phyloP scores from a whole-genome alignment of 2,797 vertebrate genomes.

The Anolis apletophallus region DNA sequence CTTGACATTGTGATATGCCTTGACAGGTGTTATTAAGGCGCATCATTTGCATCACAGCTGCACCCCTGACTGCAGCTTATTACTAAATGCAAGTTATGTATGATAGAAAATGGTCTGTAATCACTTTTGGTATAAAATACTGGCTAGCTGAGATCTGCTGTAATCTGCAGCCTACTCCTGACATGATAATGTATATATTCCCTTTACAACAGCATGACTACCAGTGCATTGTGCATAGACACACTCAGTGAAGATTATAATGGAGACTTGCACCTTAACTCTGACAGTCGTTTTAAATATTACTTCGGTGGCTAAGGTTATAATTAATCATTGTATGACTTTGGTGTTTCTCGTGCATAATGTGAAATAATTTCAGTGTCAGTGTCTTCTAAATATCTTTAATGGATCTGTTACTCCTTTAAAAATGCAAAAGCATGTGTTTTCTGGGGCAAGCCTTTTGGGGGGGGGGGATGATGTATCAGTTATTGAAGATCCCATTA shows the following conservation, averaged over 20 bases:
- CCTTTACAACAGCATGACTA: not conserved
- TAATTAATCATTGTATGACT: not conserved
- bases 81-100: not conserved
- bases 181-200: no score
- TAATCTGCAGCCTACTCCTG: not conserved
- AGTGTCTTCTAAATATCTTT: not conserved
- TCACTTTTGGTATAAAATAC: no score
- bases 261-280: no score
- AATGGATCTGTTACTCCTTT: not conserved
- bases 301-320: not conserved
- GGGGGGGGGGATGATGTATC: no score
- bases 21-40: constrained; percentile 7
- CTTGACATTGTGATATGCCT: not conserved
- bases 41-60: not conserved
- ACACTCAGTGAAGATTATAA: not conserved
- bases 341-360: not conserved
- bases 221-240: no score
- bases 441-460: no score
- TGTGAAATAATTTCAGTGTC: not conserved
- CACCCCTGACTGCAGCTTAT: not conserved
- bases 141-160: no score
- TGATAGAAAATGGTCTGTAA: no score
- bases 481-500: not conserved
- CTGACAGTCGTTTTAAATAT: not conserved
- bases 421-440: not conserved